phyloP scores from a whole-genome alignment of 1,140 invertebrate genomes.

The Centruroides sculpturatus region DNA sequence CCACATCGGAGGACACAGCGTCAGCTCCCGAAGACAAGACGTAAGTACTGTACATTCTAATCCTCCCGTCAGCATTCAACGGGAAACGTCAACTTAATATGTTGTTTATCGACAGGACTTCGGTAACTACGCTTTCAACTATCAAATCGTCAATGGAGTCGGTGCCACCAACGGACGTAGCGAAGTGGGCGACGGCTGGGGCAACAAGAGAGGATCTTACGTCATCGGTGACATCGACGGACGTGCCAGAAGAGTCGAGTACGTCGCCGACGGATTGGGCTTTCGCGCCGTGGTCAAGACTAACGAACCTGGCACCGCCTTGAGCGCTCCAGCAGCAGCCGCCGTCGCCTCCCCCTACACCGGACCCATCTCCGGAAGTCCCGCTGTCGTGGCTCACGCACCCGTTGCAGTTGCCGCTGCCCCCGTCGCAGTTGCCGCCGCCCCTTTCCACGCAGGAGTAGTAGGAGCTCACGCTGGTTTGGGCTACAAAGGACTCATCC shows the following conservation, averaged over 20 bases:
- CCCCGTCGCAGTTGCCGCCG: not conserved
- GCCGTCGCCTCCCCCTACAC: not conserved
- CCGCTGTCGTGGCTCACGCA: not conserved
- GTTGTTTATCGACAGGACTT: slow-evolving; percentile 2
- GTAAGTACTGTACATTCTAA: not conserved
- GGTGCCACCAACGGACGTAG: slow-evolving; percentile 16
- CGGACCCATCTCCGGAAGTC: not conserved
- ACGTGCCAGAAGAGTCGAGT: slow-evolving; percentile 5
- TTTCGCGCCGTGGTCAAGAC: slow-evolving; percentile 6
- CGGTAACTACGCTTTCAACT: slow-evolving; percentile 18
- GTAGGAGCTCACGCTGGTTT: too few relatives aligned
- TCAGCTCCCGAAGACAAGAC: too few relatives aligned
- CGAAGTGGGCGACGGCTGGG: slow-evolving; percentile 17
- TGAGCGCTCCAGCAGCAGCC: slow-evolving; percentile 13
- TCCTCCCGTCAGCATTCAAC: not conserved
- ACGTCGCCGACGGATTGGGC: slow-evolving; percentile 5
- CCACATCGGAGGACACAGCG: too few relatives aligned
- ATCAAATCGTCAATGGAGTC: slow-evolving; percentile 16
- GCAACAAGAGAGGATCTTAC: slow-evolving; percentile 12
- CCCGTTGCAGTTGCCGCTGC: not conserved
- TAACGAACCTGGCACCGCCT: slow-evolving; percentile 4
- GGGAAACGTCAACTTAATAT: not conserved
- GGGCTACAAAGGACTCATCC: too few relatives aligned
- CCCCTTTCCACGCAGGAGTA: too few relatives aligned
- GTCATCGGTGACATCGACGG: slow-evolving; percentile 8